These are phyloP conservation scores for Coelopa pilipes DNA, from an alignment of 2,888 invertebrate species.

Conservation along the genomic window DNA sequence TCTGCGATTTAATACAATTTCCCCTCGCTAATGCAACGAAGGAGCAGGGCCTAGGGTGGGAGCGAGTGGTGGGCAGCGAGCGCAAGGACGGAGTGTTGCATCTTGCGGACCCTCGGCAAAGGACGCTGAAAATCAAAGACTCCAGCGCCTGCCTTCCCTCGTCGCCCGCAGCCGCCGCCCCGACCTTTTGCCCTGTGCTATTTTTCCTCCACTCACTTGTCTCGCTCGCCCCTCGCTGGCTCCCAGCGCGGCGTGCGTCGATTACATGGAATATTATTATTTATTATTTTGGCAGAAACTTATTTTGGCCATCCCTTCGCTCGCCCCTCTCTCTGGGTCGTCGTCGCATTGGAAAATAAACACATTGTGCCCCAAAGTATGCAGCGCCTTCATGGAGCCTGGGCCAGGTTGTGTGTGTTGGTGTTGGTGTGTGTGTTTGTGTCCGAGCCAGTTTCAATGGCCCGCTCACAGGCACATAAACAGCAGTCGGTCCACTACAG, in stretches of 20 bases:
- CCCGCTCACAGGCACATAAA: no score
- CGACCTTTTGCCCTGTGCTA: slow-evolving; percentile 22
- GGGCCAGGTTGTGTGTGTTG: no score
- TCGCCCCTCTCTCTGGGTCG: not conserved
- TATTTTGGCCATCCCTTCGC: not conserved
- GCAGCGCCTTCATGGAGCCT: not conserved
- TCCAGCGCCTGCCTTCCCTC: not conserved
- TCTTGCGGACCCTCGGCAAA: not conserved
- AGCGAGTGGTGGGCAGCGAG: no score
- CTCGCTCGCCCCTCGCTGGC: no score
- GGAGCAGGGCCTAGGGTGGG: no score
- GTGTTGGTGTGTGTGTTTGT: no score
- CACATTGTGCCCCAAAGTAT: not conserved
- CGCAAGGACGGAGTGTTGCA: not conserved
- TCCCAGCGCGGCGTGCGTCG: no score
- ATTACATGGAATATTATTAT: slow-evolving; percentile 5
- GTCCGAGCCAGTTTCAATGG: no score
- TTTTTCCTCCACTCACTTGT: not conserved
- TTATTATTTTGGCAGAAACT: slow-evolving; percentile 24
- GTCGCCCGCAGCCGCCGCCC: not conserved
- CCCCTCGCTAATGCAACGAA: not conserved
- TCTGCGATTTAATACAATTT: not conserved
- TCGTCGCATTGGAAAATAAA: not conserved
- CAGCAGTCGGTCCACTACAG: no score
- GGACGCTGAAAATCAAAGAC: not conserved